These are phyloP conservation scores for Henricia sp. DNA, from an alignment of 53 echinoderm and acorn worm species.

Conservation along the genomic window DNA sequence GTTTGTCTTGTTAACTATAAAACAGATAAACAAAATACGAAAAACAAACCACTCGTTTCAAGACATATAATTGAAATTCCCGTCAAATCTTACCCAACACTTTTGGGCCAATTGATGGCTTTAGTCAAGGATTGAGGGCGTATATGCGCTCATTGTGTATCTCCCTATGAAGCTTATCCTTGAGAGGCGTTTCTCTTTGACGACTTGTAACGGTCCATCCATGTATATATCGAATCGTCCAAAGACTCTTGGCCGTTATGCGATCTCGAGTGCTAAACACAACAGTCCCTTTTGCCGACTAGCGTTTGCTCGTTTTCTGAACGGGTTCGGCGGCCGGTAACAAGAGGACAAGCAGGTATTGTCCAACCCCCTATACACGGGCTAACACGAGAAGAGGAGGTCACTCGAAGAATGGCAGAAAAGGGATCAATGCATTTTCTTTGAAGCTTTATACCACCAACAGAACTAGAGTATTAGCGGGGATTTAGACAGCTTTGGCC, in stretches of 20 bases:
- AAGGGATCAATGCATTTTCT: constrained; percentile 42
- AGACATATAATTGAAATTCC: too few relatives aligned
- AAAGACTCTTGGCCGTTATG: constrained; percentile 23
- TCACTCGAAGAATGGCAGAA: constrained; percentile 24
- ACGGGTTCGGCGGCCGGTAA: constrained; percentile 17
- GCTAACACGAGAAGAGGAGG: constrained; percentile 29
- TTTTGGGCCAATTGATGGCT: too few relatives aligned
- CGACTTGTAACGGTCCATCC: too few relatives aligned
- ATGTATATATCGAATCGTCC: too few relatives aligned
- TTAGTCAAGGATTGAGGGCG: too few relatives aligned
- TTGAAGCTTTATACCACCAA: constrained; percentile 35
- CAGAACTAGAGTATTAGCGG: constrained; percentile 48
- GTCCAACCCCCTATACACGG: constrained; percentile 29
- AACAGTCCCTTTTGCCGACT: constrained; percentile 15
- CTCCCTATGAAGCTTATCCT: too few relatives aligned
- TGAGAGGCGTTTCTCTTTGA: too few relatives aligned
- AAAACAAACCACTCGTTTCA: too few relatives aligned
- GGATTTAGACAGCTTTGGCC: constrained; percentile 50
- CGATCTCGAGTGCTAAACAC: constrained; percentile 37
- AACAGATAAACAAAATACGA: too few relatives aligned
- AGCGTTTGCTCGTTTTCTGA: constrained; percentile 7
- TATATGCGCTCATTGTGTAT: too few relatives aligned
- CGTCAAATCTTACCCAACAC: too few relatives aligned
- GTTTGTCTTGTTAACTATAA: too few relatives aligned
- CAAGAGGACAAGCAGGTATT: constrained; percentile 34